Evolutionary conservation across 2,113 vertebrate species (phyloP).

Genomic region (Cheilinus undulatus): DNA sequence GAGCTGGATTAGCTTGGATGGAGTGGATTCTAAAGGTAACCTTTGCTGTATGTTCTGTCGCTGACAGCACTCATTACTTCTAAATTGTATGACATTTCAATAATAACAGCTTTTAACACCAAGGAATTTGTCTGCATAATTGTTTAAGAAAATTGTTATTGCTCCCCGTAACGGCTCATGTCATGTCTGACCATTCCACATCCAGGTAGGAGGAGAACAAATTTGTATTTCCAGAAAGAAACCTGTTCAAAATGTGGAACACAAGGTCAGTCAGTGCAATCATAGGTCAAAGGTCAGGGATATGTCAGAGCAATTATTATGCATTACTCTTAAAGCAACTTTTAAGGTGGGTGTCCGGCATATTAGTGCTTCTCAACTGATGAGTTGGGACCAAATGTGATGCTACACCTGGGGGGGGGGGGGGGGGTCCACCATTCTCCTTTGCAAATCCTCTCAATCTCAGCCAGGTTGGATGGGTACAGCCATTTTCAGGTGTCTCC

Average conservation of each 20-base stretch:
- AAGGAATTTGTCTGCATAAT: neutral
- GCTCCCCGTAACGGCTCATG: neutral
- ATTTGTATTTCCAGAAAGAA: neutral
- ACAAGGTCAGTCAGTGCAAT: neutral
- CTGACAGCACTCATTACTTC: slow-evolving; percentile 40
- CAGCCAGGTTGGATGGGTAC: too few relatives aligned
- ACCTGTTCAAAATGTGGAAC: neutral
- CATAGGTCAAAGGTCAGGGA: slow-evolving; percentile 8
- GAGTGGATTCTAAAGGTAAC: slow-evolving; percentile 39
- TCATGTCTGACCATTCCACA: slow-evolving; percentile 4
- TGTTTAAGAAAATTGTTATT: slow-evolving; percentile 5
- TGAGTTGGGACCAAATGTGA: too few relatives aligned
- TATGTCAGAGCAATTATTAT: neutral
- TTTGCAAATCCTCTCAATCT: too few relatives aligned
- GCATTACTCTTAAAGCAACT: neutral
- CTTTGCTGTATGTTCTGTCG: slow-evolving; percentile 17
- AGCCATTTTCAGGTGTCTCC: too few relatives aligned
- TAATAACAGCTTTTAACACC: slow-evolving; percentile 17
- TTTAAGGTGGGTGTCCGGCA: too few relatives aligned
- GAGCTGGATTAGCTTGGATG: slow-evolving; percentile 50
- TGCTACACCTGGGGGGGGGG: too few relatives aligned
- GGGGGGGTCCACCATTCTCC: too few relatives aligned
- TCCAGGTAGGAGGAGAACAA: neutral
- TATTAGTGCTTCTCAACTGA: too few relatives aligned
- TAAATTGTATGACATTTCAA: slow-evolving; percentile 23